These are phyloP conservation scores for Vidua chalybeata DNA, from an alignment of 2,113 vertebrate species.

Conservation along the genomic window DNA sequence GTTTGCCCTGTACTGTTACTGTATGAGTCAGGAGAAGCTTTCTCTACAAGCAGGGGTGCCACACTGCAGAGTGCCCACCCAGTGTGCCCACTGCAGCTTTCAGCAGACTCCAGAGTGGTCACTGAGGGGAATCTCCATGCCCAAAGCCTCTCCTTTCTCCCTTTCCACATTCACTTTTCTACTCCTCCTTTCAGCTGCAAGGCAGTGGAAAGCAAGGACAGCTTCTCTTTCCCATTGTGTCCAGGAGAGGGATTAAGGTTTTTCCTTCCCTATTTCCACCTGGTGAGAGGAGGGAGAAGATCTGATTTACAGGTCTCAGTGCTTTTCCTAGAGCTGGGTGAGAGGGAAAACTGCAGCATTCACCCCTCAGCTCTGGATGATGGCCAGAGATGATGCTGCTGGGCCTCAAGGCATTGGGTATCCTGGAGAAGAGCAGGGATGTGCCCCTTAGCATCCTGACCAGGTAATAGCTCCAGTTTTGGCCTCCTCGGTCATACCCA, in stretches of 20 bases:
- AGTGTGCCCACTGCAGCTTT: neutral
- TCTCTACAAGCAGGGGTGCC: neutral
- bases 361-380: neutral
- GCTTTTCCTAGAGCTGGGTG: neutral
- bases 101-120: neutral
- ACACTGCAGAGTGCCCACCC: neutral
- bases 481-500: neutral
- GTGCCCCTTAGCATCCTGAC: neutral
- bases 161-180: neutral
- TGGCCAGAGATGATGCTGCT: neutral
- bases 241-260: neutral
- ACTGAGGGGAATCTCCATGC: fast-evolving
- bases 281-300: neutral
- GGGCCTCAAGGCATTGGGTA: neutral
- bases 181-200: neutral
- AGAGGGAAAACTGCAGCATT: neutral
- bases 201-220: neutral
- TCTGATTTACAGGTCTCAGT: neutral
- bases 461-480: neutral
- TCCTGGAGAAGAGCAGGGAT: neutral
- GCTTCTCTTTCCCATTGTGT: neutral
- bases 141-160: neutral
- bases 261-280: neutral
- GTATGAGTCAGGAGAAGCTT: neutral
- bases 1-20: neutral